Evolutionary conservation across 2,113 vertebrate species (phyloP).

Genomic region (Haemorhous mexicanus): DNA sequence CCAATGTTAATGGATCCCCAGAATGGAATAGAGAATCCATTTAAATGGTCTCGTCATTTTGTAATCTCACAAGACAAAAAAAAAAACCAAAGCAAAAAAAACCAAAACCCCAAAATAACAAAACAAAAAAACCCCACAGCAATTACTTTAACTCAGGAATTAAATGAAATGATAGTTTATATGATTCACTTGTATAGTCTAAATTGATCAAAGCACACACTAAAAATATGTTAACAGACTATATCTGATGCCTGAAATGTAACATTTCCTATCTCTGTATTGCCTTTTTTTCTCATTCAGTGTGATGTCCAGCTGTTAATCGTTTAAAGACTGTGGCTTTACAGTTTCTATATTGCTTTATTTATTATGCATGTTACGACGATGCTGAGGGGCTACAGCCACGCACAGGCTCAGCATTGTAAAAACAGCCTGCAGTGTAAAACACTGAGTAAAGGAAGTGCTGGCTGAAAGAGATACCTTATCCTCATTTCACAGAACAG

Average conservation of each 20-base stretch:
- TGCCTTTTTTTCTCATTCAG: not conserved
- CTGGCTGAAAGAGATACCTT: not conserved
- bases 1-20: constrained; percentile 19
- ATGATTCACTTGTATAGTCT: constrained; percentile 4
- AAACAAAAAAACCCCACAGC: not conserved
- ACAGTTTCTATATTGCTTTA: constrained; percentile 12
- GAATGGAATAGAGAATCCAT: constrained; percentile 39
- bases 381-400: not conserved
- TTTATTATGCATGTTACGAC: not conserved
- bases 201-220: not conserved
- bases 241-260: not conserved
- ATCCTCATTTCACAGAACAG: not conserved
- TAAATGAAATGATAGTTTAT: constrained; percentile 34
- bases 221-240: constrained; percentile 7
- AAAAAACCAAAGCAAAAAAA: not conserved
- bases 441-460: not conserved
- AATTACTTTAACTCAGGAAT: constrained; percentile 31
- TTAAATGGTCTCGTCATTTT: constrained; percentile 30
- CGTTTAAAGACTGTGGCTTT: not conserved
- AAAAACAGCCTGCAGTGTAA: not conserved
- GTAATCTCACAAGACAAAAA: constrained; percentile 24
- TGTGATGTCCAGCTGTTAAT: constrained; percentile 11
- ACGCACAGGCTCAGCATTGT: accelerated
- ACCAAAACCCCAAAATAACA: not conserved
- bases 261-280: not conserved